Evolutionary conservation across 2,113 vertebrate genomes (phyloP).

Genomic region (Oncorhynchus gorbuscha): DNA sequence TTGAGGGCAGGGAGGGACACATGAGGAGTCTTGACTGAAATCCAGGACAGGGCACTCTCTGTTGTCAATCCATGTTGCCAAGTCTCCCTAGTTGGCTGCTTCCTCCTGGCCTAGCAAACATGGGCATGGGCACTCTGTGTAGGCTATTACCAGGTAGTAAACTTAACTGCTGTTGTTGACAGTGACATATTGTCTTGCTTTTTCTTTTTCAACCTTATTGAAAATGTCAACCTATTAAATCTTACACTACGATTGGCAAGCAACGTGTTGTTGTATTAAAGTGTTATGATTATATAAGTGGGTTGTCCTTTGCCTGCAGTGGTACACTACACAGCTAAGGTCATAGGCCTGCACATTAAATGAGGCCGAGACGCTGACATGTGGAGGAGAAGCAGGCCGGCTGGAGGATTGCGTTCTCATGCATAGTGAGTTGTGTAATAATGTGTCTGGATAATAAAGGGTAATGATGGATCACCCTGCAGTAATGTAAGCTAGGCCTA

Average conservation of each 20-base stretch:
- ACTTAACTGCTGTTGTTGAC: background rate
- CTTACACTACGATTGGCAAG: background rate
- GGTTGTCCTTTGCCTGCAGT: background rate
- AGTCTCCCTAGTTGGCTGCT: background rate
- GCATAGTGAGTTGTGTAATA: background rate
- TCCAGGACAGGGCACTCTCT: background rate
- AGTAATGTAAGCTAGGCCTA: constrained; percentile 19
- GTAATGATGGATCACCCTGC: constrained; percentile 27
- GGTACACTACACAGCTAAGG: background rate
- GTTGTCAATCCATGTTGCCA: background rate
- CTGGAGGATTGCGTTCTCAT: background rate
- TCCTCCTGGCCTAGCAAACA: background rate
- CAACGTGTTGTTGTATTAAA: background rate
- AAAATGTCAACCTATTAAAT: no score
- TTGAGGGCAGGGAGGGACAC: constrained; percentile 15
- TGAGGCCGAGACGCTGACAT: background rate
- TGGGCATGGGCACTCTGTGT: background rate
- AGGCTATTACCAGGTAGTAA: background rate
- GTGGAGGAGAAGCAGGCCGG: background rate
- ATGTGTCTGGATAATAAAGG: background rate
- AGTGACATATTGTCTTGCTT: background rate
- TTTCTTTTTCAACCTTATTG: no score
- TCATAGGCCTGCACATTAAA: no score
- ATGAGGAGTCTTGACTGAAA: constrained; percentile 21
- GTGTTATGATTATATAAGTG: background rate